A percentile compares a stretch with the other conserved stretches of the same genome.
These are phyloP conservation scores for Neosalanx taihuensis DNA, from an alignment of 2,797 vertebrate species.

Conservation along the genomic window DNA sequence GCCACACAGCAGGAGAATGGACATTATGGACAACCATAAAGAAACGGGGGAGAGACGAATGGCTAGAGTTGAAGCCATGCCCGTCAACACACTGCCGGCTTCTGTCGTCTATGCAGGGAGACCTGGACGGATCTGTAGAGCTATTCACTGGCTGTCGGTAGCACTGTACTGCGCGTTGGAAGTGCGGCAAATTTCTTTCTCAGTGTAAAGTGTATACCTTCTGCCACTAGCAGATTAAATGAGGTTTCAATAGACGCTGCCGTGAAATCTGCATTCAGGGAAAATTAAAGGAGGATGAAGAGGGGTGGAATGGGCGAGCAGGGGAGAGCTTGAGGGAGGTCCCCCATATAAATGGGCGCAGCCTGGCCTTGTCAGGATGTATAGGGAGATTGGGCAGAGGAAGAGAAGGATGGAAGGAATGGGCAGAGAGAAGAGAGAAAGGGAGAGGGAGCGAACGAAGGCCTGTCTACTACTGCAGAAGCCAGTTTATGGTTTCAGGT, in stretches of 20 bases:
- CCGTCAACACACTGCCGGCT: slow-evolving; percentile 14
- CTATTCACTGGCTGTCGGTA: slow-evolving; percentile 4
- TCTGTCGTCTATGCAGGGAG: slow-evolving; percentile 8
- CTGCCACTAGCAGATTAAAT: background rate
- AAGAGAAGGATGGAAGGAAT: slow-evolving; percentile 10
- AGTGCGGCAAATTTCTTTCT: background rate
- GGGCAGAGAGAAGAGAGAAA: slow-evolving; percentile 11
- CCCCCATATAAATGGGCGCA: background rate
- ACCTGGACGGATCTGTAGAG: background rate
- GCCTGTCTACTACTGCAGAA: background rate
- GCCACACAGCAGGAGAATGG: background rate
- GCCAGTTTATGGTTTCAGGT: slow-evolving; percentile 54
- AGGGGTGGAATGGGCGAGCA: slow-evolving; percentile 10
- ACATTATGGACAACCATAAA: background rate
- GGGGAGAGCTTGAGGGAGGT: background rate
- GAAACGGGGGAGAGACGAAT: background rate
- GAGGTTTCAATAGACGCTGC: background rate
- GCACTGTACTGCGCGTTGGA: background rate
- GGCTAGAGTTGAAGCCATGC: background rate
- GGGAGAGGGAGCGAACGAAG: slow-evolving; percentile 23
- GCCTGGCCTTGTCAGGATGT: background rate
- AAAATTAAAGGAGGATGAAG: slow-evolving; percentile 1
- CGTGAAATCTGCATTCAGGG: background rate
- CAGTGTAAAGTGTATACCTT: background rate
- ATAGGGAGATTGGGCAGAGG: background rate